Percentiles rank a stretch among this genome's conserved stretches.
These are phyloP conservation scores for Icerya purchasi DNA, from an alignment of 2,888 invertebrate genomes.

Conservation along the genomic window DNA sequence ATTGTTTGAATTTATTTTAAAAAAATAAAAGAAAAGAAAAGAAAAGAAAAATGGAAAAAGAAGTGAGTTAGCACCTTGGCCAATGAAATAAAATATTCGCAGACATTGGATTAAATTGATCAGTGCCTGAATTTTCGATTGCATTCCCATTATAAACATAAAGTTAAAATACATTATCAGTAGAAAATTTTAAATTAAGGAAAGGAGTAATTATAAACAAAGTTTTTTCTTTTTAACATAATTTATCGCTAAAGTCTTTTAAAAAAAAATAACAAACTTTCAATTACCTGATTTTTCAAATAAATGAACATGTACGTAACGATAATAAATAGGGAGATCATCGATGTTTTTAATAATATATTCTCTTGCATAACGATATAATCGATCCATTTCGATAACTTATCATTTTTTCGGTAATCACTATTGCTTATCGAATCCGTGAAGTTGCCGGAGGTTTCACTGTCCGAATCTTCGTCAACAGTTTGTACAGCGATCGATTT, in stretches of 20 bases:
- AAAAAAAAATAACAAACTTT: neutral
- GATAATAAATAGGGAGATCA: constrained; percentile 16
- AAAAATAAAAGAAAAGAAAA: too few relatives aligned
- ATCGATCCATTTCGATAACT: neutral
- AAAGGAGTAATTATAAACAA: neutral
- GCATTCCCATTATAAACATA: constrained; percentile 37
- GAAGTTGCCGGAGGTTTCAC: constrained; percentile 1
- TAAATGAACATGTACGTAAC: constrained; percentile 19
- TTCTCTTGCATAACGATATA: constrained; percentile 12
- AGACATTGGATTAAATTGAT: neutral
- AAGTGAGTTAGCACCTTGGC: too few relatives aligned
- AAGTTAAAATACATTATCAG: neutral
- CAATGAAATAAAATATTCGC: too few relatives aligned
- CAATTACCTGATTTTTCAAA: constrained; percentile 18
- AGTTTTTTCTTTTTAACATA: neutral
- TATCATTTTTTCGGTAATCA: too few relatives aligned
- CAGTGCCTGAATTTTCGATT: constrained; percentile 27
- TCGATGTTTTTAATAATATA: constrained; percentile 17
- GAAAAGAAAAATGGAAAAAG: too few relatives aligned
- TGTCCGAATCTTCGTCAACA: neutral
- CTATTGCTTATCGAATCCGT: too few relatives aligned
- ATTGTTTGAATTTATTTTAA: too few relatives aligned
- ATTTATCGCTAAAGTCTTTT: neutral
- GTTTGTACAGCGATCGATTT: constrained; percentile 6
- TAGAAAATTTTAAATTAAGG: neutral